Conservation (phyloP, 1,140 invertebrate genomes). For the Apolygus lucorum region DNA sequence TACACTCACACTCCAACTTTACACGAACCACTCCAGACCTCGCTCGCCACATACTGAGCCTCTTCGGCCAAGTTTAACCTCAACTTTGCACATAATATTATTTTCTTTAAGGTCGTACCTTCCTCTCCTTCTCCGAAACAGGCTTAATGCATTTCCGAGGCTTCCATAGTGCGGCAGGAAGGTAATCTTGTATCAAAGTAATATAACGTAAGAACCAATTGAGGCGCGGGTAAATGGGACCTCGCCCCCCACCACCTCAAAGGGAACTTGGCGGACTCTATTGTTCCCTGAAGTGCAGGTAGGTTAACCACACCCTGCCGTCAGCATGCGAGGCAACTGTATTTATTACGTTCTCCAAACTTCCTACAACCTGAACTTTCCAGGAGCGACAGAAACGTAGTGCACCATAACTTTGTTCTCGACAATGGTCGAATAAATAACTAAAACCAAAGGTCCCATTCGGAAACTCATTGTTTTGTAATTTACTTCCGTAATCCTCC, state of each 20-base stretch:
- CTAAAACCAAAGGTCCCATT: too few species aligned
- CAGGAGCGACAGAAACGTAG: too few species aligned
- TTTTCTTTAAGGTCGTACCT: neutral
- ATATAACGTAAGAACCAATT: constrained; percentile 2
- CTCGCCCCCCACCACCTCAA: neutral
- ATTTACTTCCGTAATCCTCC: too few species aligned
- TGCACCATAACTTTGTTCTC: too few species aligned
- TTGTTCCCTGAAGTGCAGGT: neutral
- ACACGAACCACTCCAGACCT: too few species aligned
- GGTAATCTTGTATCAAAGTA: constrained; percentile 11
- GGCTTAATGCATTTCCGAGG: constrained; percentile 6
- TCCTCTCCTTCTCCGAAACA: neutral
- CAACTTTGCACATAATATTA: constrained; percentile 13
- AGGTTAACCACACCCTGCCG: neutral
- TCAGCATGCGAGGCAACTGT: neutral
- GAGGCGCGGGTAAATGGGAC: neutral
- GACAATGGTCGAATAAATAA: too few species aligned
- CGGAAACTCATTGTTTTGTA: too few species aligned
- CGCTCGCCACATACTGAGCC: too few species aligned
- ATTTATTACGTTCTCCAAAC: neutral
- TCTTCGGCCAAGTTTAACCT: too few species aligned
- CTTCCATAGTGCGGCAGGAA: too few species aligned
- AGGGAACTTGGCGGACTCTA: neutral
- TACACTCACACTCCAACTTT: too few species aligned
- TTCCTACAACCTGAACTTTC: neutral